Percentiles rank a stretch among this genome's conserved stretches.
These are phyloP conservation scores for Festucalex cinctus DNA, from an alignment of 2,113 vertebrate species.

Conservation along the genomic window DNA sequence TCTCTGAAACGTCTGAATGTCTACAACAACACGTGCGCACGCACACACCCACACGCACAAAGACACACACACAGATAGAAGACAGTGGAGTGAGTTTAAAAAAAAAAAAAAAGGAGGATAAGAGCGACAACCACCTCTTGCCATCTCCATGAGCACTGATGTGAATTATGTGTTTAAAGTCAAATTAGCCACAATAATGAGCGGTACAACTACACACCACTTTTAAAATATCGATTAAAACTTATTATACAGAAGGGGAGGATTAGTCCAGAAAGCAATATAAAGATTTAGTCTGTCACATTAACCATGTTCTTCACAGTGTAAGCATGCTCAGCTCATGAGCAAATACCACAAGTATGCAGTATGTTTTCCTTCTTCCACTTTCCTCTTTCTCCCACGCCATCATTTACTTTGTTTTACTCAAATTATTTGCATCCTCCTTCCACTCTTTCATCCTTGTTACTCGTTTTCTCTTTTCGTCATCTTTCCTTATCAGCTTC, in stretches of 20 bases:
- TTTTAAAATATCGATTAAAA: too few species aligned
- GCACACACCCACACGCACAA: constrained; percentile 54
- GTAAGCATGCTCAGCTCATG: not conserved
- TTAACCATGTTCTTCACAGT: not conserved
- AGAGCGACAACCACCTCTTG: not conserved
- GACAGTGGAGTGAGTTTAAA: constrained; percentile 63
- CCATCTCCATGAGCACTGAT: too few species aligned
- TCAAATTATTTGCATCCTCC: not conserved
- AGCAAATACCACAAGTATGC: not conserved
- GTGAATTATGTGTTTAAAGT: too few species aligned
- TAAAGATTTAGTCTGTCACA: not conserved
- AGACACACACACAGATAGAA: constrained; percentile 21
- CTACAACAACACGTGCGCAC: constrained; percentile 76
- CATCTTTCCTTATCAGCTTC: not conserved
- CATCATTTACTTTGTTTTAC: not conserved
- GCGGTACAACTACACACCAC: too few species aligned
- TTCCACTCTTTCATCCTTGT: too few species aligned
- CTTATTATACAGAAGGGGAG: too few species aligned
- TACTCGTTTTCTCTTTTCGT: not conserved
- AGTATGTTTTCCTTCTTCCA: not conserved
- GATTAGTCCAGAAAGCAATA: not conserved
- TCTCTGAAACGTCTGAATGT: constrained; percentile 99
- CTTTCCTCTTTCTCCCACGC: not conserved
- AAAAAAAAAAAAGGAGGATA: too few species aligned
- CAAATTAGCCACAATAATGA: too few species aligned